Conservation (phyloP, 2,888 invertebrate species). For the Cheilosia urbana region DNA sequence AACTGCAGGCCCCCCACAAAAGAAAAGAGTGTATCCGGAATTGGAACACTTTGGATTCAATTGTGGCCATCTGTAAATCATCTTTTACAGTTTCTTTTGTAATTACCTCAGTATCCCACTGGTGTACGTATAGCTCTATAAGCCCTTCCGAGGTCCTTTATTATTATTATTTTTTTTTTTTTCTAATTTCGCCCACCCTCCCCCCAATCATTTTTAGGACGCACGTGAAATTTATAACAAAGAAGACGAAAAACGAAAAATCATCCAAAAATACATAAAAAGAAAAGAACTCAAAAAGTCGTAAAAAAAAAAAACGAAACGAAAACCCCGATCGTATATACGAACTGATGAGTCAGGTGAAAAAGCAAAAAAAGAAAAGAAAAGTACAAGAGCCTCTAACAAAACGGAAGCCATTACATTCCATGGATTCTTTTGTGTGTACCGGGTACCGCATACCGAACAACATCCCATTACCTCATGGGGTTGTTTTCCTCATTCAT, state of each 20-base stretch:
- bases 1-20: slow-evolving; percentile 29
- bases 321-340: slow-evolving; percentile 50
- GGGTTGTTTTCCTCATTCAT: slow-evolving; percentile 64
- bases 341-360: slow-evolving; percentile 73
- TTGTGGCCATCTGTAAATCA: slow-evolving; percentile 36
- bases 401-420: slow-evolving; percentile 76
- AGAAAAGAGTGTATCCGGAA: not conserved
- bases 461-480: slow-evolving; percentile 44
- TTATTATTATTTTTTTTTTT: not conserved
- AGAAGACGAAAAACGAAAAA: slow-evolving; percentile 30
- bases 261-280: slow-evolving; percentile 38
- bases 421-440: slow-evolving; percentile 71
- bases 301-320: slow-evolving; percentile 56
- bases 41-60: slow-evolving; percentile 35
- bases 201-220: slow-evolving; percentile 33
- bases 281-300: slow-evolving; percentile 66
- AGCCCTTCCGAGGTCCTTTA: slow-evolving; percentile 42
- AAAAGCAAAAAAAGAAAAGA: slow-evolving; percentile 7
- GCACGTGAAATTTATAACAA: slow-evolving; percentile 70
- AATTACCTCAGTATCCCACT: slow-evolving; percentile 46
- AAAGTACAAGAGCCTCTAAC: slow-evolving; percentile 52
- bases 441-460: slow-evolving; percentile 67
- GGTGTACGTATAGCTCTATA: slow-evolving; percentile 11
- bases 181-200: not conserved
- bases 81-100: slow-evolving; percentile 30